Conservation (phyloP, 2,888 invertebrate genomes). For the Tinea semifulvella region DNA sequence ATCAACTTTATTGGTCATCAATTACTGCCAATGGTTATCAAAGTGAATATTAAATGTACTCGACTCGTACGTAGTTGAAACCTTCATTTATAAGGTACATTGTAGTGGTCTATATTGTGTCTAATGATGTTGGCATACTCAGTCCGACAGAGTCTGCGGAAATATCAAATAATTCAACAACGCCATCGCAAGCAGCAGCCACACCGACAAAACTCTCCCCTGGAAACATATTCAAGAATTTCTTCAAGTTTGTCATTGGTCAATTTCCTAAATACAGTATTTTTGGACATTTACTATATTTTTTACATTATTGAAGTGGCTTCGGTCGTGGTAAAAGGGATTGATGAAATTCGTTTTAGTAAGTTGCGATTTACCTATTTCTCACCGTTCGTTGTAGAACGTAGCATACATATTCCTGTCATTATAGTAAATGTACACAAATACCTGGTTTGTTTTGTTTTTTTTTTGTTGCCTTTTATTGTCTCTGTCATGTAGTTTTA, state of each 20-base stretch:
- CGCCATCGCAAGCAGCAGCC: conserved; percentile 44
- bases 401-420: background rate
- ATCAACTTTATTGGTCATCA: no score
- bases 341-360: background rate
- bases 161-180: conserved; percentile 32
- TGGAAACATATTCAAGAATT: conserved; percentile 93
- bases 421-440: conserved; percentile 10
- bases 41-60: no score
- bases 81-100: no score
- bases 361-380: background rate
- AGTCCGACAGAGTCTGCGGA: conserved; percentile 9
- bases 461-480: background rate
- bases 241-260: conserved; percentile 81
- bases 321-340: background rate
- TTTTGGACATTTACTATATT: conserved; percentile 11
- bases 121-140: background rate
- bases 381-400: background rate
- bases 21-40: no score
- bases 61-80: no score
- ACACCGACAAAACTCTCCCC: conserved; percentile 81
- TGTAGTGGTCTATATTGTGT: no score
- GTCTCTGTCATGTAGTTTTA: conserved; percentile 3
- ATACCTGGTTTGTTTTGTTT: conserved; percentile 5
- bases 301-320: background rate
- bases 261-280: conserved; percentile 1